Evolutionary conservation across 2,888 invertebrate species (phyloP).

Genomic region (Sinopyrophorus schimmeli): DNA sequence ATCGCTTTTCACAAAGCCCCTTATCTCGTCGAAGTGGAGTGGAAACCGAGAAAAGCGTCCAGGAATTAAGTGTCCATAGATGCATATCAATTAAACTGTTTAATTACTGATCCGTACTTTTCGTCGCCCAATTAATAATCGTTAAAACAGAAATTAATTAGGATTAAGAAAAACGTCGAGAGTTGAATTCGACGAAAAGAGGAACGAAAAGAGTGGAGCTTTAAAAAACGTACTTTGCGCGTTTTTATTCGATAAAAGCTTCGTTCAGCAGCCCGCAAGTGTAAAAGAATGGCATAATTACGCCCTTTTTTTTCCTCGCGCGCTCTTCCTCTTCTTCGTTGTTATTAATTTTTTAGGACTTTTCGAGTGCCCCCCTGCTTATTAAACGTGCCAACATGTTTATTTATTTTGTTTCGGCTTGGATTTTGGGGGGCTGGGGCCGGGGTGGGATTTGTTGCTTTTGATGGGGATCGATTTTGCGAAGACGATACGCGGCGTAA

Average conservation of each 20-base stretch:
- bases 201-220: conserved; percentile 4
- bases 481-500: no score
- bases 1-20: conserved; percentile 5
- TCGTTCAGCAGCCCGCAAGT: conserved; percentile 8
- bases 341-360: conserved; percentile 10
- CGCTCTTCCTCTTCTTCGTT: conserved; percentile 6
- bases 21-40: background rate
- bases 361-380: background rate
- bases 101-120: conserved; percentile 9
- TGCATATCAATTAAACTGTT: conserved; percentile 14
- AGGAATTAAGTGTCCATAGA: conserved; percentile 10
- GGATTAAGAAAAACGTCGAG: background rate
- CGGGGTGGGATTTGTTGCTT: no score
- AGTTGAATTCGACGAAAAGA: no score
- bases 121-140: conserved; percentile 10
- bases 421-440: no score
- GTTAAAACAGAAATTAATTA: background rate
- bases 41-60: conserved; percentile 9
- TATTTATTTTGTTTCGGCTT: background rate
- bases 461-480: no score
- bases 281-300: conserved; percentile 10
- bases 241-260: conserved; percentile 11
- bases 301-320: no score
- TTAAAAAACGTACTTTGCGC: conserved; percentile 9
- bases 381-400: background rate